Base-by-base conservation (phyloP, 2,888 invertebrate genomes). In the Timema podura region DNA sequence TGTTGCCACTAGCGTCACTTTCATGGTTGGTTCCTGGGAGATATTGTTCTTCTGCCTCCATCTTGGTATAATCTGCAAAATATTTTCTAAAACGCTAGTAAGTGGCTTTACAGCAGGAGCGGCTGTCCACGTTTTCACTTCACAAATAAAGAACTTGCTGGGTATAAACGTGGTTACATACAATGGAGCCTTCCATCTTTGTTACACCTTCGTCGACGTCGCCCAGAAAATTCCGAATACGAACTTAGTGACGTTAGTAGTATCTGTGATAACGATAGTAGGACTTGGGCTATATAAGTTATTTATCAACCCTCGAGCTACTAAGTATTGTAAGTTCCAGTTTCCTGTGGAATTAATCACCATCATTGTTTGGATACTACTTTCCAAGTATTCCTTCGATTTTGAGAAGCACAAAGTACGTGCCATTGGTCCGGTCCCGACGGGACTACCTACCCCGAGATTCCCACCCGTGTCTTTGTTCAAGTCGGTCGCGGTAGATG, bases 281-380 rank as follows among this genome's bases (percentile, higher is more conserved):
- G 8, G 44, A 9, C 46, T 64, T 45, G 10, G 11, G 13, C 2
- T 64, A 16, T 8, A 8, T 9, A 30, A 15, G 44, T 2, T 30
- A 13, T 9, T 30, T n/a, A 30, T 64, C 46, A 46, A 13, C 44
- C 64, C 64, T 45, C 8, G 10, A n/a, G 7, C 45, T 7, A 44
- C 11, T 11, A 88, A 87, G 78, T 84, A 80, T 73, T 86, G 87
- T 68, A 83, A 84, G 64, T 85, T 91, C 77, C 92, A 92, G 0
- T 79, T 93, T 65, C 92, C 92, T 0, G 88, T 89, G 67, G 92
- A 93, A 79, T 81, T 93, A 47, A 83, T 92, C 61, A 87, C 88
- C 30, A 90, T 93, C 2, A 82, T 89, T 15, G 30, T 30, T 30
- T 30, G 30, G 30, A 30, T 30, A 30, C 30, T 30, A 30, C 30